A percentile compares a stretch with the other conserved stretches of the same genome.
phyloP scores from a whole-genome alignment of 2,888 invertebrate genomes.

The Tortrix viridana region DNA sequence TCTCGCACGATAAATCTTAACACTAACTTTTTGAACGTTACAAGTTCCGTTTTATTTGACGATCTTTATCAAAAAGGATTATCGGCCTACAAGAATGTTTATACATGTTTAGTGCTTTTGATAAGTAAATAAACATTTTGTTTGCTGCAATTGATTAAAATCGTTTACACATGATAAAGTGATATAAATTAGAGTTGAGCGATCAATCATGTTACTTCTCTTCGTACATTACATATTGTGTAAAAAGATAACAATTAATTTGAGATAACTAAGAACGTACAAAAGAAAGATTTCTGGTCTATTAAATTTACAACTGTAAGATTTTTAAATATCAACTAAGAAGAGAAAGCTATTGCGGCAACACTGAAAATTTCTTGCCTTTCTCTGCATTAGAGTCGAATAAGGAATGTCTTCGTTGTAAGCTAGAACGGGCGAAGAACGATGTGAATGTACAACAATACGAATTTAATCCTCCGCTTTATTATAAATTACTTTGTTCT shows the following conservation, averaged over 20 bases:
- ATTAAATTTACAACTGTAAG: too few relatives aligned
- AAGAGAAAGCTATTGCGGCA: conserved; percentile 20
- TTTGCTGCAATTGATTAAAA: conserved; percentile 10
- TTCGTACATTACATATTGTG: too few relatives aligned
- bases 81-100: conserved; percentile 15
- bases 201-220: too few relatives aligned
- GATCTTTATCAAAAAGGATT: conserved; percentile 18
- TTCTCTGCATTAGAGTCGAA: conserved; percentile 14
- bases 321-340: conserved; percentile 4
- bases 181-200: not conserved
- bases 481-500: not conserved
- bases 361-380: conserved; percentile 7
- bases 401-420: not conserved
- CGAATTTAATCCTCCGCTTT: not conserved
- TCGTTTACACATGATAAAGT: conserved; percentile 12
- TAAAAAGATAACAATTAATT: not conserved
- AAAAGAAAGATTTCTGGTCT: too few relatives aligned
- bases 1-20: conserved; percentile 25
- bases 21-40: conserved; percentile 15
- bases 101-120: conserved; percentile 6
- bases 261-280: not conserved
- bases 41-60: not conserved
- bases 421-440: not conserved
- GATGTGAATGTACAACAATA: conserved; percentile 1
- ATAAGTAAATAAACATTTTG: conserved; percentile 6